These are phyloP conservation scores for Istiophorus platypterus DNA, from an alignment of 2,113 vertebrate genomes.

Conservation along the genomic window DNA sequence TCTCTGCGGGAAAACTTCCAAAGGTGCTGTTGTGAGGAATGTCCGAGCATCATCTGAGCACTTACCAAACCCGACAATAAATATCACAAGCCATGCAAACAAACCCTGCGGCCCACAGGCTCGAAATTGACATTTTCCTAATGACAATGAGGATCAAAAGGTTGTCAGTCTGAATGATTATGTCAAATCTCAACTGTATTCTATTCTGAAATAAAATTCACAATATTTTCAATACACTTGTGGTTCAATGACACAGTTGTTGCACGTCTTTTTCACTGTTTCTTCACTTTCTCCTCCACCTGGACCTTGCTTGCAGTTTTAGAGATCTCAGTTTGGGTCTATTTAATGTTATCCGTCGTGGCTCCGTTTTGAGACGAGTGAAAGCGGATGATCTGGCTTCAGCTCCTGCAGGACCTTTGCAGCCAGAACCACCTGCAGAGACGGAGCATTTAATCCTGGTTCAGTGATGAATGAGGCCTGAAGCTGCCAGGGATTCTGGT, in stretches of 20 bases:
- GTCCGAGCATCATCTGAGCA: constrained; percentile 17
- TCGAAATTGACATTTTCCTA: constrained; percentile 40
- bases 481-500: no score
- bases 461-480: no score
- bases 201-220: constrained; percentile 81
- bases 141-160: constrained; percentile 25
- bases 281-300: no score
- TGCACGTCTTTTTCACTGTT: constrained; percentile 27
- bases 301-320: no score
- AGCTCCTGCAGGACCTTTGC: not conserved
- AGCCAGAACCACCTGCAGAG: not conserved
- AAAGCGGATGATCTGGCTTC: constrained; percentile 3
- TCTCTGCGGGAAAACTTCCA: constrained; percentile 28
- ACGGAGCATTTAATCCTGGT: constrained; percentile 9
- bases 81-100: constrained; percentile 43
- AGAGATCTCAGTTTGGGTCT: no score
- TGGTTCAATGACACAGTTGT: constrained; percentile 63
- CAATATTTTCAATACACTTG: constrained; percentile 81
- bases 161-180: constrained; percentile 65
- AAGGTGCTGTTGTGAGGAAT: constrained; percentile 39
- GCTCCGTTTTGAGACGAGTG: not conserved
- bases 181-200: constrained; percentile 72
- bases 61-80: constrained; percentile 22
- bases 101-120: constrained; percentile 40
- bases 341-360: no score